Evolutionary conservation across 2,797 vertebrate genomes (phyloP), one percentile per base, ranked within the genome.

Genomic region (Nyctibius grandis): DNA sequence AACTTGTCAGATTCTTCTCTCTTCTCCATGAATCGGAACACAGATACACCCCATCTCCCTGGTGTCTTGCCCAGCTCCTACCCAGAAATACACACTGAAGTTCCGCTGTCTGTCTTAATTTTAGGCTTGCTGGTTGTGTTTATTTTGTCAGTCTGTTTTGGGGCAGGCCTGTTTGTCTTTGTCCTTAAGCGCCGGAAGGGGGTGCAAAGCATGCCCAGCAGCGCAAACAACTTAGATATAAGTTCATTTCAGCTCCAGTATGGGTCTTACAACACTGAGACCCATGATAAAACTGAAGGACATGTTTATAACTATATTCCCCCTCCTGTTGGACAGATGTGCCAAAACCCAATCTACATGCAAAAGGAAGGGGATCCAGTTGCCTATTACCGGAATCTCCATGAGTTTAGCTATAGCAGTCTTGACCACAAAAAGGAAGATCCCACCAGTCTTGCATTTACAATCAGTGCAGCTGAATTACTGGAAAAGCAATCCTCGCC

Each of bases 271-370:
- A 98, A 98, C 56, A 97, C 98, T 0, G 99, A 99, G 83, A 97
- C 97, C 6, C 98, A 98, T 0, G 99, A 99, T 70, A 99, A 99
- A 97, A 98, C 98, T 0, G 99, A 99, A 73, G 98, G 98, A 78
- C 99, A 99, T 5, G 99, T 99, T 82, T 99, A 99, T 92, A 99
- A 99, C 93, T 99, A 99, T 80, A 99, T 99, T 93, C 99, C 99
- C 33, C 99, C 99, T 40, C 98, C 99, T 1, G 98, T 99, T 69
- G 99, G 99, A 44, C 99, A 99, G 97, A 99, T 99, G 99, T 99
- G 99, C 97, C 99, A 99, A 97, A 99, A 99, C 83, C 99, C 99
- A 5, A 99, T 99, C 85, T 99, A 99, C 98, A 99, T 99, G 98
- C 99, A 99, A 96, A 99, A 99, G 86, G 99, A 99, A 47, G 98